phyloP scores from a whole-genome alignment of 2,888 invertebrate genomes.

The Mycalesis mineus region DNA sequence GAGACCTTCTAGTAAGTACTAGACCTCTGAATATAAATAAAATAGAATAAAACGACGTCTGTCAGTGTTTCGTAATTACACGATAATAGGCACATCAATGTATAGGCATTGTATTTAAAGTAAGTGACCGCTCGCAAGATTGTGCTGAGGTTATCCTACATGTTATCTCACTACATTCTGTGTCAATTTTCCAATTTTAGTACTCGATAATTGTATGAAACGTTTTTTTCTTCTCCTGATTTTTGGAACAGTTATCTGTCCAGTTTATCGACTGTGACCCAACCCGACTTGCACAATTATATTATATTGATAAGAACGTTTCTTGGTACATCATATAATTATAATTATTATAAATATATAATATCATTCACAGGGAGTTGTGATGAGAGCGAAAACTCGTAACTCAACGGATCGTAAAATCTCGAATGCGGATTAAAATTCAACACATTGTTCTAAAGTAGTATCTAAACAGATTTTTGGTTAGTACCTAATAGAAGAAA shows the following conservation, averaged over 20 bases:
- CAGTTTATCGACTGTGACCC: constrained; percentile 65
- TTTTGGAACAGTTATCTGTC: constrained; percentile 51
- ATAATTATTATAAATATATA: not conserved
- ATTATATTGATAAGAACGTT: constrained; percentile 52
- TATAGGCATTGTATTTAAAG: constrained; percentile 22
- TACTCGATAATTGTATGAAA: constrained; percentile 38
- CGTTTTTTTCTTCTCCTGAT: constrained; percentile 42
- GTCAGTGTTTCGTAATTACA: not conserved
- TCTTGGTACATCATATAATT: constrained; percentile 27
- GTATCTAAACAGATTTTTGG: too few species aligned
- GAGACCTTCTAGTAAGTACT: too few species aligned
- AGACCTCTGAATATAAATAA: too few species aligned
- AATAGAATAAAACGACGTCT: too few species aligned
- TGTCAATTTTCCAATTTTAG: constrained; percentile 37
- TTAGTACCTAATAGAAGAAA: too few species aligned
- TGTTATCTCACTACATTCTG: constrained; percentile 36
- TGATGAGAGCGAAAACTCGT: not conserved
- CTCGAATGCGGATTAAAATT: too few species aligned
- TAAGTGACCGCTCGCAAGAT: constrained; percentile 35
- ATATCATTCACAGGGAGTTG: not conserved
- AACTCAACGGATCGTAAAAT: too few species aligned
- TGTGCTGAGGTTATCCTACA: constrained; percentile 40
- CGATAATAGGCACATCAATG: not conserved
- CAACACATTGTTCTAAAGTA: too few species aligned
- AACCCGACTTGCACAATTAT: constrained; percentile 57